Percentiles rank a stretch among this genome's conserved stretches.
Evolutionary conservation across 1,140 invertebrate genomes (phyloP).

Genomic region (Adelges cooleyi): DNA sequence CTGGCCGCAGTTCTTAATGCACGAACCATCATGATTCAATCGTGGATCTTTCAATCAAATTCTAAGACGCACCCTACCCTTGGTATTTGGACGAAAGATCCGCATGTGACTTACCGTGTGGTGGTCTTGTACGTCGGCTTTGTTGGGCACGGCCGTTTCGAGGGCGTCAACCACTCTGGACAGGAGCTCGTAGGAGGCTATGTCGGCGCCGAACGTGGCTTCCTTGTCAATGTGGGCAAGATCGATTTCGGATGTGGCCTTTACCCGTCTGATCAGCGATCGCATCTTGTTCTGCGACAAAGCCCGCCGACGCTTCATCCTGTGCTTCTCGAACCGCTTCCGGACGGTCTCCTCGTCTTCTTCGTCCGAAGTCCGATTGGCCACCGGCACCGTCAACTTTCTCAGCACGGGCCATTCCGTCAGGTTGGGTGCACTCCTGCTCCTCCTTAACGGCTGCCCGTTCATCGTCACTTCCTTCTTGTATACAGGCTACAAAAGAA

Average conservation of each 20-base stretch:
- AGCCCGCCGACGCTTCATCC: constrained; percentile 31
- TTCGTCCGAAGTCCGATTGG: constrained; percentile 1
- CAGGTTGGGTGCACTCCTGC: constrained; percentile 34
- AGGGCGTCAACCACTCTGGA: constrained; percentile 61
- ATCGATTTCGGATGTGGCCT: constrained; percentile 39
- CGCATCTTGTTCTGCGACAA: constrained; percentile 32
- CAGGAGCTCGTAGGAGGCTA: constrained; percentile 58
- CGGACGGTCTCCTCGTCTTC: constrained; percentile 32
- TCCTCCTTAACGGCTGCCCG: constrained; percentile 7
- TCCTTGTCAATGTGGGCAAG: constrained; percentile 61
- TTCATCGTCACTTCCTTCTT: neutral
- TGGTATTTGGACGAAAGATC: too few relatives aligned
- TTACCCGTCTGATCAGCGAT: constrained; percentile 5
- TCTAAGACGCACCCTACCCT: too few relatives aligned
- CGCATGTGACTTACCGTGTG: neutral
- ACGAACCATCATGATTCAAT: too few relatives aligned
- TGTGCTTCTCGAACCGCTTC: constrained; percentile 26
- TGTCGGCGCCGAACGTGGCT: constrained; percentile 52
- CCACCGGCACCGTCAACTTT: neutral
- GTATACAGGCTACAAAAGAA: constrained; percentile 20
- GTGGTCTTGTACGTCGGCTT: neutral
- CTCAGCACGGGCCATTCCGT: constrained; percentile 33
- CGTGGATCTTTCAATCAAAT: too few relatives aligned
- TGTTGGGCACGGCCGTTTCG: constrained; percentile 38
- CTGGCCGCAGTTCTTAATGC: too few relatives aligned